Conservation (phyloP, 2,797 vertebrate genomes). For the Semaprochilodus insignis region DNA sequence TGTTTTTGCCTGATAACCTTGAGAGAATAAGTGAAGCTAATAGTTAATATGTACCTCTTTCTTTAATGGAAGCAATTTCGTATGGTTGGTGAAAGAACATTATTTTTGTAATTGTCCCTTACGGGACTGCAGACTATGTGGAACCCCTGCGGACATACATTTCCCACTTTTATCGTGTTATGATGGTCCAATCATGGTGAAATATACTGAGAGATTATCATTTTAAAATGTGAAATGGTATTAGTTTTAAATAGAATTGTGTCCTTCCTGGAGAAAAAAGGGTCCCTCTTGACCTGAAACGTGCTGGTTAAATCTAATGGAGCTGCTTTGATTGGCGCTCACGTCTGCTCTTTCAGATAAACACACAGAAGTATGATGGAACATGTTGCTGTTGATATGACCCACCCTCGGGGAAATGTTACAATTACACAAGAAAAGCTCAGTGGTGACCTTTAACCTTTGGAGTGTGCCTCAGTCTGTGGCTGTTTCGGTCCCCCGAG, state of each 20-base stretch:
- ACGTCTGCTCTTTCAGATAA: slow-evolving; percentile 59
- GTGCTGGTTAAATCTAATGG: slow-evolving; percentile 54
- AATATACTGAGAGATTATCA: slow-evolving; percentile 41
- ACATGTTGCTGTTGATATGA: slow-evolving; percentile 61
- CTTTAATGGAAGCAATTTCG: slow-evolving; percentile 32
- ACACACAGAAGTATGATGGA: slow-evolving; percentile 65
- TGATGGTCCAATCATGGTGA: slow-evolving; percentile 42
- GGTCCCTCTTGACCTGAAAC: slow-evolving; percentile 54
- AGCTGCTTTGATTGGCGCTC: slow-evolving; percentile 51
- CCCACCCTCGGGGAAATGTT: slow-evolving; percentile 66
- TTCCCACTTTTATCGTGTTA: slow-evolving; percentile 44
- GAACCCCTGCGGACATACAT: slow-evolving; percentile 50
- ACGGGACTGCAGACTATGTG: slow-evolving; percentile 3
- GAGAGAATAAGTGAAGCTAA: slow-evolving; percentile 38
- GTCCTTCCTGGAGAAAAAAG: slow-evolving; percentile 25
- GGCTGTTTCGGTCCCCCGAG: slow-evolving; percentile 33
- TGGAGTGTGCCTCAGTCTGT: slow-evolving; percentile 40
- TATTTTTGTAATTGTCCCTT: slow-evolving; percentile 51
- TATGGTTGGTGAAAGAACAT: slow-evolving; percentile 29
- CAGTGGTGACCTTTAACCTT: slow-evolving; percentile 62
- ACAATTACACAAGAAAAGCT: slow-evolving; percentile 67
- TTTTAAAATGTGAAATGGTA: slow-evolving; percentile 38
- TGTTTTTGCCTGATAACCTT: slow-evolving; percentile 48
- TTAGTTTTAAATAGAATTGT: slow-evolving; percentile 50
- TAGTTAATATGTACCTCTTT: slow-evolving; percentile 46